These are phyloP conservation scores for Danio albolineatus DNA, from an alignment of 2,797 vertebrate genomes.

Conservation along the genomic window DNA sequence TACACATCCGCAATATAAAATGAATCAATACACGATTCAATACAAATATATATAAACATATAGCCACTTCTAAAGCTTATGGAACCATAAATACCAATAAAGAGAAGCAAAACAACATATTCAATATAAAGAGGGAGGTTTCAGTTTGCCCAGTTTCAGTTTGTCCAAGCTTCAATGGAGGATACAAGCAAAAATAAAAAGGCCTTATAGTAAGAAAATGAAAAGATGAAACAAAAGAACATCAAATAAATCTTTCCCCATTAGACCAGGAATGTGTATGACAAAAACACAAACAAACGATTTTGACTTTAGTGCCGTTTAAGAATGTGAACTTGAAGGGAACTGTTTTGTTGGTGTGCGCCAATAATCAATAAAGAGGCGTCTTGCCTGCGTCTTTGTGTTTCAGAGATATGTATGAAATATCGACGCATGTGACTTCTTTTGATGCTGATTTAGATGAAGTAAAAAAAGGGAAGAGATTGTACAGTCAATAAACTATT, in stretches of 20 bases:
- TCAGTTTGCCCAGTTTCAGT: neutral
- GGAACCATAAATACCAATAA: too few species aligned
- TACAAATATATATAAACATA: too few species aligned
- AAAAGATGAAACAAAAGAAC: neutral
- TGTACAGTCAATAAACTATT: slow-evolving; percentile 43
- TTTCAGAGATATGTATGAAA: slow-evolving; percentile 23
- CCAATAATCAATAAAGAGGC: slow-evolving; percentile 24
- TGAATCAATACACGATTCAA: too few species aligned
- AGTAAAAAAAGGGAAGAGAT: slow-evolving; percentile 23
- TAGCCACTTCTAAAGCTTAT: too few species aligned
- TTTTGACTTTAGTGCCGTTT: slow-evolving; percentile 8
- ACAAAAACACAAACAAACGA: neutral
- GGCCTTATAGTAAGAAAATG: neutral
- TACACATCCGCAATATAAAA: too few species aligned
- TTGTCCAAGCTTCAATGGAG: neutral
- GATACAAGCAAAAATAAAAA: neutral
- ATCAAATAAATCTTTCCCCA: neutral
- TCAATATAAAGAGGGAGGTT: neutral
- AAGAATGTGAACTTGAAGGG: slow-evolving; percentile 4
- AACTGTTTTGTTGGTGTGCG: slow-evolving; percentile 19
- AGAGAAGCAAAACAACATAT: neutral
- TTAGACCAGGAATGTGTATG: neutral
- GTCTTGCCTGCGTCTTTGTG: neutral
- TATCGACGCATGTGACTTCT: neutral
- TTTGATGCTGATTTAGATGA: slow-evolving; percentile 39